Percentiles rank a stretch among this genome's conserved stretches.
Conservation (phyloP, 2,888 invertebrate genomes). For the Pachliopta kotzebuea region DNA sequence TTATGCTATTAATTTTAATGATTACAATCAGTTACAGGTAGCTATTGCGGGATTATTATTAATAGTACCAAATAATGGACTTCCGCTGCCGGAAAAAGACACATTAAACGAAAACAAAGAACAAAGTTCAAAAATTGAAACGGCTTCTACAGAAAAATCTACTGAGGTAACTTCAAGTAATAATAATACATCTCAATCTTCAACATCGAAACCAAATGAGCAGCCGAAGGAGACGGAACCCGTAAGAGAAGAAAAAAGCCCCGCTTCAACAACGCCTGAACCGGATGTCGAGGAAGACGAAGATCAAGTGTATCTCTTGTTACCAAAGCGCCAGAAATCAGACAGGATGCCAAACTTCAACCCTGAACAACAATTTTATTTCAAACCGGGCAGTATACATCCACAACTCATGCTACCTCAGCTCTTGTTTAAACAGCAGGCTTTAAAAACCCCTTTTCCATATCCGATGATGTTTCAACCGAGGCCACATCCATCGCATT, state of each 20-base stretch:
- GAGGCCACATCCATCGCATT: not conserved
- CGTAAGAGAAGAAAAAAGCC: no score
- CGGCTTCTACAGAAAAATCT: not conserved
- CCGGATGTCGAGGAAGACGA: not conserved
- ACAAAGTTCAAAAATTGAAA: not conserved
- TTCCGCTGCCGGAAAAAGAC: constrained; percentile 5
- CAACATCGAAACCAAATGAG: not conserved
- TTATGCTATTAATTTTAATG: not conserved
- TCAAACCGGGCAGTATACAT: not conserved
- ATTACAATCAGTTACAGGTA: constrained; percentile 11
- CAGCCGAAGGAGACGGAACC: not conserved
- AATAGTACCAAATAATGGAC: constrained; percentile 4
- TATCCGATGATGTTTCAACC: constrained; percentile 10
- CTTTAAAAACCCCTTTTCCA: constrained; percentile 3
- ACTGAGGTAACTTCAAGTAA: not conserved
- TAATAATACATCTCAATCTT: not conserved
- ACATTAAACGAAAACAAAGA: not conserved
- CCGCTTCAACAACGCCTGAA: not conserved
- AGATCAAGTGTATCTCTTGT: not conserved
- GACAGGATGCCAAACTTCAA: not conserved
- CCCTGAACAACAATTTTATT: constrained; percentile 1
- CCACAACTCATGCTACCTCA: not conserved
- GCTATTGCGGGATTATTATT: not conserved
- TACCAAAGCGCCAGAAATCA: constrained; percentile 4
- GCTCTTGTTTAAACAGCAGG: constrained; percentile 6